Evolutionary conservation across 2,113 vertebrate genomes (phyloP), one percentile per base, ranked within the genome.

Genomic region (Epinephelus lanceolatus): DNA sequence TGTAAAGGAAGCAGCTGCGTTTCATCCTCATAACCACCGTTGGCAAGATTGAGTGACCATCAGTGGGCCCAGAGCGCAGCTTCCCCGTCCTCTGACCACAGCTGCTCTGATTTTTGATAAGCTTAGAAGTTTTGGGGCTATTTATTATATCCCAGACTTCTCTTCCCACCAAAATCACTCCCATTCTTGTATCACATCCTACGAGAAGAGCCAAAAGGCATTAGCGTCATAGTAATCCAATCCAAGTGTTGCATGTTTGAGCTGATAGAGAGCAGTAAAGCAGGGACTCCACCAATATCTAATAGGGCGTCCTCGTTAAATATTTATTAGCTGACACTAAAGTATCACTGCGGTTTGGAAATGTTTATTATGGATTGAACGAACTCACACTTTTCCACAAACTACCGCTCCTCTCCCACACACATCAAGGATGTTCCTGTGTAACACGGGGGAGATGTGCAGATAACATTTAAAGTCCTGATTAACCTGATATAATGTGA

Each of bases 1-100:
- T 71, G 80, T 55, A 76, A 80, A 78, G 71, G 72, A 76, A 88
- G 90, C 90, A 91, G 88, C 92, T 93, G 93, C 1, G 60, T 86
- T 87, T 89, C 83, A 85, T 93, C 89, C 82, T 85, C 47, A 6
- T 80, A 80, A 86, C 86, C 78, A 17, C 82, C 72, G 13, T 40
- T 87, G 88, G 86, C 82, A 82, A 63, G 78, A 60, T 47, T 25
- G 67, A 86, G 78, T 67, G 81, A 79, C 66, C 87, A 40, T 90
- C 81, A 45, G 11, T 15, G 6, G 37, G 72, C 78, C 80, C 60
- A 45, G 27, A 17, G 83, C 56, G 3, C 59, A 60, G 55, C 67
- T 23, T 78, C 80, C 70, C 47, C 33, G 33, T 80, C 82, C 19
- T 62, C 62, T 63, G 49, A 83, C 91, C 84, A 37, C 87, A 91